Base-by-base conservation (phyloP, 1,140 invertebrate genomes). In the Zophobas atratus region DNA sequence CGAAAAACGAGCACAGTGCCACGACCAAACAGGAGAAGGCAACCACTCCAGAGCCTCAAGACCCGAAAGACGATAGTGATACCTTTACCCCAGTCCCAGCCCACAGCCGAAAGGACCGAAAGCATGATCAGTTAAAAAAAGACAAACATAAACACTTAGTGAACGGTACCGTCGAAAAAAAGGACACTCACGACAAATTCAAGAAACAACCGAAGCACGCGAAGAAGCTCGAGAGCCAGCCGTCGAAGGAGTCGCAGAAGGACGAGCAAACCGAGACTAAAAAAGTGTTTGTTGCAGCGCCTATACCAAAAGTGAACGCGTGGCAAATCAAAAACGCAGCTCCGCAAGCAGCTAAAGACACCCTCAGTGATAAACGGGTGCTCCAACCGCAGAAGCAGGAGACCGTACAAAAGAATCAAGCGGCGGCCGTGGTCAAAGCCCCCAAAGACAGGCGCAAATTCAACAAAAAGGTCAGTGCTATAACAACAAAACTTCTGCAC, bases 381-480 rank as follows among this genome's bases (percentile, higher is more conserved):
- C 82, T 88, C 75, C 87, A 88, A 80, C 85, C 87, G 6, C 81
- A 84, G 55, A 87, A 88, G 81, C 82, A 87, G 80, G 86, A 84
- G 57, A 81, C 83, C 53, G 75, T 76, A 1, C 32, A 55, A 1
- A 81, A 81, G 8, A 67, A 43, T 67, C 60, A 67, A 76, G 55
- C 67, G 56, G 71, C 88, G 46, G 51, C 88, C 39, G 87, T 91
- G 67, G 87, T 90, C 57, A 89, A 88, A 82, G 89, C 90, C 32
- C 84, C 89, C 33, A 91, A 89, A 82, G 91, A 92, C 82, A 89
- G 88, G 83, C 89, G 88, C 86, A 90, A 88, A 87, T 88, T 89
- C 77, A 91, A 91, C 79, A 89, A 90, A 79, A 91, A 89, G 88
- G 91, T 92, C 85, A 84, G 84, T 57, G 6, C 48, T 36, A 2